phyloP scores from a whole-genome alignment of 2,113 vertebrate genomes.

The Carlito syrichta region DNA sequence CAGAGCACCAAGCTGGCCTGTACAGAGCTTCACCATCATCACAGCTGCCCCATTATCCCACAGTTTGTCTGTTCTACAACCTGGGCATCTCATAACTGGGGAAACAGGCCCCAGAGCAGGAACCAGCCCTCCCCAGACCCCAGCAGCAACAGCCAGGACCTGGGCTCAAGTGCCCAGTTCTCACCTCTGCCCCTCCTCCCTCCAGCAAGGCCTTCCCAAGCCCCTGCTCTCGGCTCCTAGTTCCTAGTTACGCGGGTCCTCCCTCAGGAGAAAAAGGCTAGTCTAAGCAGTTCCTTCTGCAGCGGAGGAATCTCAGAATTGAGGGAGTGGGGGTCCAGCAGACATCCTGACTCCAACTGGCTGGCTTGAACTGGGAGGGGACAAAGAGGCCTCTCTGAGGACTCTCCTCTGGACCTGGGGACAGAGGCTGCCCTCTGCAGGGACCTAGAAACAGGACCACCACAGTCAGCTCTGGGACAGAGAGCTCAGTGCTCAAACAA shows the following conservation, averaged over 20 bases:
- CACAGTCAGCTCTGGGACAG: not conserved
- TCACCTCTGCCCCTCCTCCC: not conserved
- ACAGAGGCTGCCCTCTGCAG: not conserved
- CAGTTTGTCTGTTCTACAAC: accelerated
- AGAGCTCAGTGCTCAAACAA: accelerated
- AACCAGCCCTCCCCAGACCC: not conserved
- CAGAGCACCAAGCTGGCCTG: not conserved
- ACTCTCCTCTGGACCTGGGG: too few species aligned
- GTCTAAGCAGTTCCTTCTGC: too few species aligned
- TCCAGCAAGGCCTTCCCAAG: accelerated
- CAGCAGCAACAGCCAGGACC: not conserved
- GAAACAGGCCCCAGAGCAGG: not conserved
- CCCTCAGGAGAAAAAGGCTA: not conserved
- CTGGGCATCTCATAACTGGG: not conserved
- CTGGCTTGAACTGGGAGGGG: accelerated
- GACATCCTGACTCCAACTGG: too few species aligned
- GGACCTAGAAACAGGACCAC: not conserved
- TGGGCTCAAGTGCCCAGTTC: too few species aligned
- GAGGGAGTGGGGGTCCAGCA: not conserved
- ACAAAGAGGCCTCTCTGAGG: not conserved
- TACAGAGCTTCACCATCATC: accelerated
- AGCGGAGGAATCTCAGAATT: not conserved
- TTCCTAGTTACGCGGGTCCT: not conserved
- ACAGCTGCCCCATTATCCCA: accelerated
- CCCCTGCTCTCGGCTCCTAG: not conserved